phyloP scores from a whole-genome alignment of 64 coral and sea anemone genomes.

The Astreopora myriophthalma region DNA sequence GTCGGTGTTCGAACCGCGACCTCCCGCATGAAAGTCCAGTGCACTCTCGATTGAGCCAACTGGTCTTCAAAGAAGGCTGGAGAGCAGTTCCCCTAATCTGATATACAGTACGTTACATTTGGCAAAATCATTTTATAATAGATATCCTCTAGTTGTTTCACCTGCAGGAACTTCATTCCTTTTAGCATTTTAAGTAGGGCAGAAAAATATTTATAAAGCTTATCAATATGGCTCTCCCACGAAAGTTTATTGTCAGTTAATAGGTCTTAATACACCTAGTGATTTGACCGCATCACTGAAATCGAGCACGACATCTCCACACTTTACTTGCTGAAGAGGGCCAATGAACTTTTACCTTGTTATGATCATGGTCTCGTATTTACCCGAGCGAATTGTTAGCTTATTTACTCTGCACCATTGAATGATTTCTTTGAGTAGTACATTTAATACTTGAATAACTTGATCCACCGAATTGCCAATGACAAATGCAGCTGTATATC shows the following conservation, averaged over 20 bases:
- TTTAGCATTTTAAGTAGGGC: neutral
- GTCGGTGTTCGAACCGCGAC: too few relatives aligned
- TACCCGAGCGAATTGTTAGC: neutral
- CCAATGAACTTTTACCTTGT: neutral
- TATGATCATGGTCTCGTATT: neutral
- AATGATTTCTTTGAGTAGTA: neutral
- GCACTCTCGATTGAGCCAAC: too few relatives aligned
- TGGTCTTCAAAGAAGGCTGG: neutral
- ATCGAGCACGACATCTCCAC: neutral
- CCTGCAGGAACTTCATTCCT: too few relatives aligned
- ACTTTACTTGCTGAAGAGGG: neutral
- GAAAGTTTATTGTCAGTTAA: neutral
- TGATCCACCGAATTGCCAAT: neutral
- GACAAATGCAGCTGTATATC: neutral
- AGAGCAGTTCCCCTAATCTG: neutral
- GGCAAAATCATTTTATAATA: neutral
- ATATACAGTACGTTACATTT: neutral
- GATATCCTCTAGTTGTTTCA: neutral
- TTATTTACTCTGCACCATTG: neutral
- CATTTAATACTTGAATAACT: neutral
- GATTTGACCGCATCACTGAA: neutral
- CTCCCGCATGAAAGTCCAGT: too few relatives aligned
- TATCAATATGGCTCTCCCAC: neutral
- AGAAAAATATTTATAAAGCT: neutral
- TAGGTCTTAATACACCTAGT: neutral